Evolutionary conservation across 2,797 vertebrate genomes (phyloP).

Genomic region (Thaleichthys pacificus): DNA sequence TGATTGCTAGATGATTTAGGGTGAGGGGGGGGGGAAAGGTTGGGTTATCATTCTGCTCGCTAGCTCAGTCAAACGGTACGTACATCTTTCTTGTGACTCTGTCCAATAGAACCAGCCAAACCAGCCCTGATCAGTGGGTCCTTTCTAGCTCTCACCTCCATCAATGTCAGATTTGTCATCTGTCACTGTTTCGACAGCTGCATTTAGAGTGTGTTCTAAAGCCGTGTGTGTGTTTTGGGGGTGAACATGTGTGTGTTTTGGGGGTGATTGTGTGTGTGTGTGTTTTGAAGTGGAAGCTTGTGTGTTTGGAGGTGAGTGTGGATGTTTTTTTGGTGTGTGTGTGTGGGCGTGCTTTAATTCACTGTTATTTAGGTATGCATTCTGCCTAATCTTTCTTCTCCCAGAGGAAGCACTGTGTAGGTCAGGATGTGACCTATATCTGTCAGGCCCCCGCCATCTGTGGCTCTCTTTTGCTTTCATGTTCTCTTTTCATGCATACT

Average conservation of each 20-base stretch:
- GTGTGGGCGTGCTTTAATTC: neutral
- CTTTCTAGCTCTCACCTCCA: slow-evolving; percentile 16
- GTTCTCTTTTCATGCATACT: neutral
- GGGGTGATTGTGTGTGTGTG: neutral
- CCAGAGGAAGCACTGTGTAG: neutral
- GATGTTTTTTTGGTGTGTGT: neutral
- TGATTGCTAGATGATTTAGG: slow-evolving; percentile 2
- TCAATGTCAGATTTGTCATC: neutral
- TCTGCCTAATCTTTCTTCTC: neutral
- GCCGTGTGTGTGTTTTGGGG: neutral
- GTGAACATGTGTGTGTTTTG: neutral
- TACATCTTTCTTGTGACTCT: neutral
- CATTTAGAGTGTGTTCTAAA: neutral
- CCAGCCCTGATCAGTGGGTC: slow-evolving; percentile 2
- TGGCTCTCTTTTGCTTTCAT: slow-evolving; percentile 3
- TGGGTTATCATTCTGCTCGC: slow-evolving; percentile 1
- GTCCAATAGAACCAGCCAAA: slow-evolving; percentile 1
- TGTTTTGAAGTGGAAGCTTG: neutral
- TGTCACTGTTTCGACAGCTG: too few relatives aligned
- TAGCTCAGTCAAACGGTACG: slow-evolving; percentile 9
- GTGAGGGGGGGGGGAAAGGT: neutral
- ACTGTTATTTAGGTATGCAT: neutral
- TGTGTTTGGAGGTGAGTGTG: too few relatives aligned
- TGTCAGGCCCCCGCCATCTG: neutral
- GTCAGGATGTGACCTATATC: neutral